Conservation (phyloP, 2,797 vertebrate species). For the Ptychobarbus kaznakovi region DNA sequence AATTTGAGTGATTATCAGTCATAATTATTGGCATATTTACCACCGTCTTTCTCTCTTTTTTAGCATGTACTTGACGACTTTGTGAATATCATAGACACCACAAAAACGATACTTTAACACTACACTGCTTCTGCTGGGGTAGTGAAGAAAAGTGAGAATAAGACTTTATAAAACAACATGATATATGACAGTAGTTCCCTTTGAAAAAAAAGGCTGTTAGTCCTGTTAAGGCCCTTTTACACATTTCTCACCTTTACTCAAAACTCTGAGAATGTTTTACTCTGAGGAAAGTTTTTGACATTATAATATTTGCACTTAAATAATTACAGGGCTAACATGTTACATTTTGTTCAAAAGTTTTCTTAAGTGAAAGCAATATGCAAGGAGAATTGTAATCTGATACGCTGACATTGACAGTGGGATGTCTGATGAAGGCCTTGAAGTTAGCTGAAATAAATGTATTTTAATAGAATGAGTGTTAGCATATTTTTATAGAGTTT, state of each 20-base stretch:
- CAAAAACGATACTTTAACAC: background rate
- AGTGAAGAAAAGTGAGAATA: background rate
- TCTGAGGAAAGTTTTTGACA: background rate
- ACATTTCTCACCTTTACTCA: background rate
- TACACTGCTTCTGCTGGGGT: background rate
- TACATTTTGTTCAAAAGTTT: background rate
- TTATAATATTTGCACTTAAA: background rate
- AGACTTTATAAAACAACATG: background rate
- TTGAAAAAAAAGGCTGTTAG: background rate
- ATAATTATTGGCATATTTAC: slow-evolving; percentile 46
- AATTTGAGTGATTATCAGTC: slow-evolving; percentile 26
- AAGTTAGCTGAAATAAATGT: background rate
- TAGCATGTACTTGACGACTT: background rate
- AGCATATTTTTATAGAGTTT: no score
- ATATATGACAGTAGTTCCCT: background rate
- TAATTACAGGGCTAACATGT: background rate
- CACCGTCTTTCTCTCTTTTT: background rate
- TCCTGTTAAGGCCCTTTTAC: background rate
- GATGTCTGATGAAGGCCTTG: background rate
- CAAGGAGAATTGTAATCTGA: background rate
- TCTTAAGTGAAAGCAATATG: background rate
- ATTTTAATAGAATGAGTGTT: background rate
- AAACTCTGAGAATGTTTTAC: background rate
- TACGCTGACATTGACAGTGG: background rate
- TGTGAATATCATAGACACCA: background rate